Conservation (phyloP, 2,888 invertebrate genomes). For the Agrochola lota region DNA sequence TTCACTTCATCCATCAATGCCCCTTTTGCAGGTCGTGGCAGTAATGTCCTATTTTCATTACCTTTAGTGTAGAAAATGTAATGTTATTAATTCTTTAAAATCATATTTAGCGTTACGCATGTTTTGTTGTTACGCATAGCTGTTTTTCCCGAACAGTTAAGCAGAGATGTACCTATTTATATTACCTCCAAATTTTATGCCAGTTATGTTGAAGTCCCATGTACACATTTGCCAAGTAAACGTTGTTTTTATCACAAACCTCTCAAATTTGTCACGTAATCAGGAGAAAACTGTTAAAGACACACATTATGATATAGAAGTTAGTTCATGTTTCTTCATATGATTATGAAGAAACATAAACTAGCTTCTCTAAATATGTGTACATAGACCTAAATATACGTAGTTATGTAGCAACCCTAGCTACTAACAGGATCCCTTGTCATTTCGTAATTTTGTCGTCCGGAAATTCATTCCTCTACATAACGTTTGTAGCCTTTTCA, state of each 20-base stretch:
- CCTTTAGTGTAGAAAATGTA: not conserved
- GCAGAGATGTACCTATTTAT: too few species aligned
- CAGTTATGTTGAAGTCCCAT: not conserved
- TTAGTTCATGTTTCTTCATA: too few species aligned
- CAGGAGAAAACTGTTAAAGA: not conserved
- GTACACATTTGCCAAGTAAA: not conserved
- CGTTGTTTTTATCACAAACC: not conserved
- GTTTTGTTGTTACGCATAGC: not conserved
- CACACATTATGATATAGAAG: not conserved
- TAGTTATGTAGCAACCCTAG: slow-evolving; percentile 3
- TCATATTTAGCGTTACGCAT: not conserved
- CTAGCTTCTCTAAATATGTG: not conserved
- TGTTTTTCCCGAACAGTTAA: not conserved
- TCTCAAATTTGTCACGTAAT: not conserved
- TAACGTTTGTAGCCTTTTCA: slow-evolving; percentile 23
- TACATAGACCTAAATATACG: not conserved
- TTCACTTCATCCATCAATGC: too few species aligned
- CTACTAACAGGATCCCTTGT: slow-evolving; percentile 6
- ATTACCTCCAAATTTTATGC: not conserved
- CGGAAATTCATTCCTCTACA: slow-evolving; percentile 26
- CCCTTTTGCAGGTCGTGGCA: too few species aligned
- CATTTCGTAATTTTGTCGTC: slow-evolving; percentile 23
- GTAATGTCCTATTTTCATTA: not conserved
- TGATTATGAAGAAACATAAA: too few species aligned
- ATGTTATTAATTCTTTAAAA: not conserved